phyloP scores from a whole-genome alignment of 2,113 vertebrate species.

The Spermophilus dauricus region DNA sequence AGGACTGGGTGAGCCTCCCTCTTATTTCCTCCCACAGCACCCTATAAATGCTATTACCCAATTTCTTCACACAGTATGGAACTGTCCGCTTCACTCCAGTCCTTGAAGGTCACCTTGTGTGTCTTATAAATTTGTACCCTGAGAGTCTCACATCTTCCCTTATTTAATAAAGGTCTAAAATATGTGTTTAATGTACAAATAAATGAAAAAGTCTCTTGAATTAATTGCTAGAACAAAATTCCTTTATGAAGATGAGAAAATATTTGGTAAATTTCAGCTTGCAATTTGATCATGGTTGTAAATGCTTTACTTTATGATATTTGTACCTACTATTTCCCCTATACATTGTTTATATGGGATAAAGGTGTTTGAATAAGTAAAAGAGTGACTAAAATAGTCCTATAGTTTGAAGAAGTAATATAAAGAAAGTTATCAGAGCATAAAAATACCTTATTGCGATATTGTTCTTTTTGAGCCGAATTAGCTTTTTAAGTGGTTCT shows the following conservation, averaged over 20 bases:
- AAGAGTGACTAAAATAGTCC: neutral
- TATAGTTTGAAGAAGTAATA: constrained; percentile 19
- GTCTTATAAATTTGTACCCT: neutral
- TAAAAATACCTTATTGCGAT: constrained; percentile 52
- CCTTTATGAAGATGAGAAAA: neutral
- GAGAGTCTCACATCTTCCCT: neutral
- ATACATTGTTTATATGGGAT: neutral
- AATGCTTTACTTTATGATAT: neutral
- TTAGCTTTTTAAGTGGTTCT: constrained; percentile 45
- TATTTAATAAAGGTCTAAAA: neutral
- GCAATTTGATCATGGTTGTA: neutral
- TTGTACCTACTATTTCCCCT: neutral
- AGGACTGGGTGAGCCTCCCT: neutral
- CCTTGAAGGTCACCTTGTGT: neutral
- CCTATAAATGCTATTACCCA: neutral
- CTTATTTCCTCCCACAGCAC: neutral
- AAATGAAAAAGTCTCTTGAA: neutral
- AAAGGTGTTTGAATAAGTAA: constrained; percentile 37
- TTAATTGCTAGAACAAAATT: neutral
- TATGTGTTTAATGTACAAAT: neutral
- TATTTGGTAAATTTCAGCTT: neutral
- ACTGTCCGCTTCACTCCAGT: neutral
- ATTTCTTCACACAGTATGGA: neutral
- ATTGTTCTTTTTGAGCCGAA: constrained; percentile 11
- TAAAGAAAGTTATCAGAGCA: constrained; percentile 71